These are phyloP conservation scores for Mixornis gularis DNA, from an alignment of 2,113 vertebrate species.

Conservation along the genomic window DNA sequence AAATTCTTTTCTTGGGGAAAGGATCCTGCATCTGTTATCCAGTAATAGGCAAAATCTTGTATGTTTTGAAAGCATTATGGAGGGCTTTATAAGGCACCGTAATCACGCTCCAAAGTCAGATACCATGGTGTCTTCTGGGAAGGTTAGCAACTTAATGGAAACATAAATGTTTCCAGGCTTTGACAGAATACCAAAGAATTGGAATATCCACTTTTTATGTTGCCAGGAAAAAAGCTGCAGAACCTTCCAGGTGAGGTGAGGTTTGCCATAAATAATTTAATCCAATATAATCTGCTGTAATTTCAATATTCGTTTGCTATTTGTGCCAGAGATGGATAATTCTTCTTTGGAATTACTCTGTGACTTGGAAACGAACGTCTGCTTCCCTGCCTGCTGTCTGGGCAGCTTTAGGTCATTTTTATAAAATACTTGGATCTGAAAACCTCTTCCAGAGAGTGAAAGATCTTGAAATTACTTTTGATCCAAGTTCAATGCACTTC, in stretches of 20 bases:
- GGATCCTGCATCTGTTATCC: background rate
- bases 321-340: conserved; percentile 44
- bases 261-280: conserved; percentile 64
- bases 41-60: background rate
- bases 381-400: conserved; percentile 2
- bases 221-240: conserved; percentile 57
- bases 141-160: conserved; percentile 43
- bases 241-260: conserved; percentile 55
- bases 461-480: conserved; percentile 48
- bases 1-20: conserved; percentile 10
- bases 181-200: conserved; percentile 30
- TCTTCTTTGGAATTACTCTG: conserved; percentile 36
- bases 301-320: conserved; percentile 40
- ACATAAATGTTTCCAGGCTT: conserved; percentile 52
- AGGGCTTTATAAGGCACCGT: conserved; percentile 1
- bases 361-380: conserved; percentile 14
- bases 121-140: conserved; percentile 36
- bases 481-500: conserved; percentile 54
- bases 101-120: background rate
- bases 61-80: background rate
- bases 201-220: background rate
- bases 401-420: conserved; percentile 40
- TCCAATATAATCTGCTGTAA: conserved; percentile 59
- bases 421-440: conserved; percentile 36
- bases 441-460: conserved; percentile 14